These are phyloP conservation scores for Metalampra italica DNA, from an alignment of 2,888 invertebrate species.

Conservation along the genomic window DNA sequence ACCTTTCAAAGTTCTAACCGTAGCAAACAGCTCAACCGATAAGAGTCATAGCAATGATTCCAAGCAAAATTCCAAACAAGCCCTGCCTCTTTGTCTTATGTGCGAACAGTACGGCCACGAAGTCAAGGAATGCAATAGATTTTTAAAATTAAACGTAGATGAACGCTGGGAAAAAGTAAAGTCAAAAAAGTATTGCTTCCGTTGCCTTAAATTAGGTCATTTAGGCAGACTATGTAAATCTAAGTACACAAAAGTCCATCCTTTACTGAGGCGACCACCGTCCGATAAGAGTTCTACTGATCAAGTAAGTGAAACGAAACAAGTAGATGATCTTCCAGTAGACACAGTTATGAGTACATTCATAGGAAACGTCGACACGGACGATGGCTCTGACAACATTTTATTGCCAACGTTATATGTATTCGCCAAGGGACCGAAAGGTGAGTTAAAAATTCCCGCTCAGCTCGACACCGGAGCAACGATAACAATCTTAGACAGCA, in stretches of 20 bases:
- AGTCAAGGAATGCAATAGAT: neutral
- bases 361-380: neutral
- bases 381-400: neutral
- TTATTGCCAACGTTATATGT: neutral
- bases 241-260: neutral
- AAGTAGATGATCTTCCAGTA: neutral
- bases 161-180: neutral
- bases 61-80: neutral
- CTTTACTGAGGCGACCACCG: neutral
- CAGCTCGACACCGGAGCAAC: neutral
- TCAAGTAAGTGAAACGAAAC: neutral
- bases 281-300: neutral
- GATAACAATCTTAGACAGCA: neutral
- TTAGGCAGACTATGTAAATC: neutral
- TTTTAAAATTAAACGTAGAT: neutral
- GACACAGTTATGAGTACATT: neutral
- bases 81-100: neutral
- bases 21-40: neutral
- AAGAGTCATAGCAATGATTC: neutral
- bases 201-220: neutral
- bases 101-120: neutral
- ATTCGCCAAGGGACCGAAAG: neutral
- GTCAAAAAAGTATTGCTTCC: neutral
- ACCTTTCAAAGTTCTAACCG: neutral
- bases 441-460: neutral